These are phyloP conservation scores for Dasypogon diadema DNA, from an alignment of 2,888 invertebrate species.

Conservation along the genomic window DNA sequence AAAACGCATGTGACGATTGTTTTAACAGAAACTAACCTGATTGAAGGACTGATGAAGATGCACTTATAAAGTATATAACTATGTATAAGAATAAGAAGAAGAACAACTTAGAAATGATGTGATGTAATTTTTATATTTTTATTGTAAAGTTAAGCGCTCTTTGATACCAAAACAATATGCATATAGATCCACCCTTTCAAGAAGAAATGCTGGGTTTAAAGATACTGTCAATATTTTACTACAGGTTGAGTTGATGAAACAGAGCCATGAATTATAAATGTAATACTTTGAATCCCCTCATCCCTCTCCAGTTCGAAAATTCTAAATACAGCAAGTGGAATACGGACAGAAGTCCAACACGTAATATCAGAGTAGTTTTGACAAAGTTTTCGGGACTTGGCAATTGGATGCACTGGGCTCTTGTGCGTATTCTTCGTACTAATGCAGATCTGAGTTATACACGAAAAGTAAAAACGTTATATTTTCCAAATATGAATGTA, in stretches of 20 bases:
- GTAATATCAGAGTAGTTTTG: too few species aligned
- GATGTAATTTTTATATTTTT: slow-evolving; percentile 57
- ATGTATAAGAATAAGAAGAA: slow-evolving; percentile 48
- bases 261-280: background rate
- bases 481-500: slow-evolving; percentile 57
- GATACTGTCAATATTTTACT: slow-evolving; percentile 11
- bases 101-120: slow-evolving; percentile 56
- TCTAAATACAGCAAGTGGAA: background rate
- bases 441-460: slow-evolving; percentile 11
- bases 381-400: too few species aligned
- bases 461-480: slow-evolving; percentile 14
- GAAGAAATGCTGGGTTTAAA: background rate
- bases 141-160: slow-evolving; percentile 55
- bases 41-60: slow-evolving; percentile 56
- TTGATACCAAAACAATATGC: slow-evolving; percentile 56
- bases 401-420: slow-evolving; percentile 10
- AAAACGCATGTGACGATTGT: slow-evolving; percentile 16
- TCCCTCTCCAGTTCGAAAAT: background rate
- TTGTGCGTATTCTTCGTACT: slow-evolving; percentile 22
- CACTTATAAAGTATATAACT: slow-evolving; percentile 54
- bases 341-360: slow-evolving; percentile 9
- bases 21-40: slow-evolving; percentile 52
- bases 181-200: slow-evolving; percentile 48
- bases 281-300: background rate
- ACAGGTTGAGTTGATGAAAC: background rate